These are phyloP conservation scores for Leucophora obtusa DNA, from an alignment of 2,888 invertebrate species.

Conservation along the genomic window DNA sequence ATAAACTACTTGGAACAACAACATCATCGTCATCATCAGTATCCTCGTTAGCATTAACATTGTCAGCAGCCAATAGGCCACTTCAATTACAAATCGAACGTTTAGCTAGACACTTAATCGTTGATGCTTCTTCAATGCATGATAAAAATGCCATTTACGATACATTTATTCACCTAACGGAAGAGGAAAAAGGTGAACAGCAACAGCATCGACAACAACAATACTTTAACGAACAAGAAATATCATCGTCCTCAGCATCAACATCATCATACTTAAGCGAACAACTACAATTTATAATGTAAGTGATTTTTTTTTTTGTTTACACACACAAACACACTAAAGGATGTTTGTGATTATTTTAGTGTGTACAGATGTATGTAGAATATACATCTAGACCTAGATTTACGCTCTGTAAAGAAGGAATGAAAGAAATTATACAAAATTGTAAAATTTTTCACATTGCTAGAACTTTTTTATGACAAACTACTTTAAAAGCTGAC, in stretches of 20 bases:
- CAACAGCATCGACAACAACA: constrained; percentile 23
- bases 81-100: constrained; percentile 73
- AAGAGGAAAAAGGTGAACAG: constrained; percentile 60
- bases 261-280: constrained; percentile 52
- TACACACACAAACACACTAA: constrained; percentile 6
- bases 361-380: neutral
- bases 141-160: constrained; percentile 70
- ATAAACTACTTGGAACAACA: constrained; percentile 62
- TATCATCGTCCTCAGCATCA: constrained; percentile 12
- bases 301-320: constrained; percentile 55
- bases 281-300: constrained; percentile 68
- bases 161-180: constrained; percentile 62
- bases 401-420: no score
- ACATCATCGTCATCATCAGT: no score
- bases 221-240: constrained; percentile 62
- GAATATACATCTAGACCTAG: no score
- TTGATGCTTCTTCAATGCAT: constrained; percentile 64
- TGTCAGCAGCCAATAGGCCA: constrained; percentile 63
- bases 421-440: no score
- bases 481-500: no score
- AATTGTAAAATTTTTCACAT: no score
- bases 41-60: neutral
- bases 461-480: no score
- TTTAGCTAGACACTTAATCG: constrained; percentile 67
- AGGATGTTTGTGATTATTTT: constrained; percentile 29